Evolutionary conservation across 2,113 vertebrate species (phyloP).

Genomic region (Elephantulus edwardii): DNA sequence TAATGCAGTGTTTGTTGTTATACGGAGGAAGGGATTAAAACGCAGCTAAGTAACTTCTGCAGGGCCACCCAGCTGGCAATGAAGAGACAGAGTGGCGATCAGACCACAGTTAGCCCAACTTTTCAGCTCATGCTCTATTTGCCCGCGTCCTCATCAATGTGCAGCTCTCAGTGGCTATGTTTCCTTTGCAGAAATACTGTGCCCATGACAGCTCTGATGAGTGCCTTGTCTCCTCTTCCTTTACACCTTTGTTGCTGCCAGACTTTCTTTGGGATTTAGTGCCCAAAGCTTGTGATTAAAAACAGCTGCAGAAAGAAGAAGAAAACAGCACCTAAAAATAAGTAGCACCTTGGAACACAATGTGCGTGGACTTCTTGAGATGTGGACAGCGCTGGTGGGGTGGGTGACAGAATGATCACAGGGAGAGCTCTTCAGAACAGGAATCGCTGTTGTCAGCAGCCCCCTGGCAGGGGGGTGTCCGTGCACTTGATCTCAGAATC

Average conservation of each 20-base stretch:
- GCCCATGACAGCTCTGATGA: neutral
- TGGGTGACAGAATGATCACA: neutral
- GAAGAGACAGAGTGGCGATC: neutral
- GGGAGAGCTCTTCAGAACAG: neutral
- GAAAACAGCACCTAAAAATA: constrained; percentile 84
- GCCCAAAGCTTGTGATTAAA: constrained; percentile 83
- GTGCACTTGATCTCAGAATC: no score
- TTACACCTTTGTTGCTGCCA: constrained; percentile 78
- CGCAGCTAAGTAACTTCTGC: neutral
- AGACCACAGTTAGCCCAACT: no score
- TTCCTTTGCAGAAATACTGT: neutral
- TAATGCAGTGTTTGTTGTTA: neutral
- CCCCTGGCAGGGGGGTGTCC: no score
- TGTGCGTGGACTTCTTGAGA: constrained; percentile 77
- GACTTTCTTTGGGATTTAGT: constrained; percentile 78
- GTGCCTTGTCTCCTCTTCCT: constrained; percentile 13
- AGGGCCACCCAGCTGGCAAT: neutral
- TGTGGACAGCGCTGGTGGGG: neutral
- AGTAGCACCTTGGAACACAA: constrained; percentile 77
- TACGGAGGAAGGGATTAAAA: neutral
- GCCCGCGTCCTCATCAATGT: neutral
- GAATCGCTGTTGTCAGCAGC: no score
- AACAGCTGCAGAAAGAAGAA: constrained; percentile 84
- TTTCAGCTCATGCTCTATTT: neutral
- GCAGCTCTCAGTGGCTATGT: neutral